Evolutionary conservation across 2,888 invertebrate species (phyloP), one percentile per base, ranked within the genome.

Genomic region (Drosophila vallismaia): DNA sequence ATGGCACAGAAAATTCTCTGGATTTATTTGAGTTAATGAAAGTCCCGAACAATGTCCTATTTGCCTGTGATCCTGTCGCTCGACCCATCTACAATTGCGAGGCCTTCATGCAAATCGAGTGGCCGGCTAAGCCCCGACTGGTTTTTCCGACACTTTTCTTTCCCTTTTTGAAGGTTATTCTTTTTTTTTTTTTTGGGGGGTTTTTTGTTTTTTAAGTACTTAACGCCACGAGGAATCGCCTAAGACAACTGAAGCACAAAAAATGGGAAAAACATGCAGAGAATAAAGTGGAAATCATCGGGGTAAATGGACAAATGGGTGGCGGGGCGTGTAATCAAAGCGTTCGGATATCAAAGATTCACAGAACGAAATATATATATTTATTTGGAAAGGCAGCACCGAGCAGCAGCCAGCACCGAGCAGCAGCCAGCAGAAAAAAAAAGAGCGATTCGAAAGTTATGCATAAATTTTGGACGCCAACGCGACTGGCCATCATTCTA

Each of bases 311-410:
- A 36, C 36, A 14, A 48, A 44, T 62, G 69, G 70, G 62, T 54
- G 70, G 63, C 67, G 85, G 81, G 77, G 82, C 85, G 75, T 84
- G 64, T 77, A 82, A 85, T 82, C 85, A 82, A 82, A 85, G 86
- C 77, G 83, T 79, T 79, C 79, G 79, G 79, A 55, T 79, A 79
- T 85, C 74, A 81, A 46, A 59, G 62, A 70, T 49, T 26, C 36
- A 36, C 7, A 14, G 19, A 12, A 7, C n/a, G 9, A 38, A 5
- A 28, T 28, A n/a, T 38, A 38, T n/a, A 5, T n/a, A 0, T 10
- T 19, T 19, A 19, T 19, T 19, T 19, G 19, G 2, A 19, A 19
- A 19, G 19, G 19, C 19, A 19, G 19, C 19, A 19, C 1, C 19
- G 14, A 14, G 14, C 19, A 19, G 19, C 19, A 19, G 0, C 19